These are phyloP conservation scores for Ellobius talpinus DNA, from an alignment of 2,113 vertebrate genomes.

Conservation along the genomic window DNA sequence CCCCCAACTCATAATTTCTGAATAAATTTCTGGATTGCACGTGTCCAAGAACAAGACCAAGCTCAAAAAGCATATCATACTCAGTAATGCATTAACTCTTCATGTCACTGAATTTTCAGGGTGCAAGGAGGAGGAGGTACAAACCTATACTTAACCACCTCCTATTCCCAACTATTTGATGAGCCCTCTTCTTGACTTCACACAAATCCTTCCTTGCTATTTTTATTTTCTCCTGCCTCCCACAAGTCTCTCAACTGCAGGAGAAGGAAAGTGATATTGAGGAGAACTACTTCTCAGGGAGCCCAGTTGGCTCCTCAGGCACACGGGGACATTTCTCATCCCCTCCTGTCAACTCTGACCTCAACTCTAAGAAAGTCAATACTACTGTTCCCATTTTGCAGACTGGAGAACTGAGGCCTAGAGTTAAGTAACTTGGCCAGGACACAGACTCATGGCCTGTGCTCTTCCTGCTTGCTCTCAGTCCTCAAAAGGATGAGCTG, in stretches of 20 bases:
- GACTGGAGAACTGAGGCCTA: background rate
- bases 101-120: background rate
- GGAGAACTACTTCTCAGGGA: background rate
- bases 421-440: background rate
- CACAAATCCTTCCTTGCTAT: background rate
- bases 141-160: background rate
- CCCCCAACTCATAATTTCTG: background rate
- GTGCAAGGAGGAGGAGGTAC: background rate
- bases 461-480: background rate
- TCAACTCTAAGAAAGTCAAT: background rate
- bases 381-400: background rate
- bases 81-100: background rate
- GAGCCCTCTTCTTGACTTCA: slow-evolving; percentile 35
- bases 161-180: background rate
- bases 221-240: slow-evolving; percentile 61
- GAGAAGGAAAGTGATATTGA: background rate
- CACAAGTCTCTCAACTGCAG: slow-evolving; percentile 20
- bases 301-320: background rate
- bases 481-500: background rate
- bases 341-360: background rate
- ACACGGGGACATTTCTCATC: background rate
- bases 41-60: slow-evolving; percentile 10
- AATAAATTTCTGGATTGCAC: background rate
- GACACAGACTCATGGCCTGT: background rate
- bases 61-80: background rate